These are phyloP conservation scores for Drosophila murphyi DNA, from an alignment of 1,140 invertebrate genomes.

Conservation along the genomic window DNA sequence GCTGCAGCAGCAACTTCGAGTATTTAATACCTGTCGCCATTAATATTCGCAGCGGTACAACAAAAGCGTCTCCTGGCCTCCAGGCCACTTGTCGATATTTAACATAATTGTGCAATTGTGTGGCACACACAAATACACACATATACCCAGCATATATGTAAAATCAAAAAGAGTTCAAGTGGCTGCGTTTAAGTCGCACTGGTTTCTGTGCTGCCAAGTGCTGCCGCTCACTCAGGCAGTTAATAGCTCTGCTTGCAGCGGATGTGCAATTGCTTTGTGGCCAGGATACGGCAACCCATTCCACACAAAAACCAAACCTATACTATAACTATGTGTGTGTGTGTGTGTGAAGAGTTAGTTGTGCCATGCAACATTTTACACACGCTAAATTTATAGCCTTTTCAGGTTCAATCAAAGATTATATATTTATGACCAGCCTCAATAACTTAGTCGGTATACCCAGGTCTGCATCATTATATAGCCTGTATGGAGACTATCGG, in stretches of 20 bases:
- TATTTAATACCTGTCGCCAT: conserved; percentile 70
- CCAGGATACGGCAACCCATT: not conserved
- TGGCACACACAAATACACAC: conserved; percentile 18
- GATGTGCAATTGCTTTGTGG: conserved; percentile 68
- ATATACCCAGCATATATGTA: conserved; percentile 15
- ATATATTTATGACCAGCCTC: too few species aligned
- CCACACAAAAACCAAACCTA: too few species aligned
- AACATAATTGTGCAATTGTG: conserved; percentile 81
- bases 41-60: conserved; percentile 53
- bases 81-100: conserved; percentile 77
- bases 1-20: conserved; percentile 47
- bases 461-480: too few species aligned
- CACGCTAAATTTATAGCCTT: too few species aligned
- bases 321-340: too few species aligned
- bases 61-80: conserved; percentile 55
- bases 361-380: too few species aligned
- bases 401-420: too few species aligned
- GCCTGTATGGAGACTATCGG: too few species aligned
- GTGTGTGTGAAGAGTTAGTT: too few species aligned
- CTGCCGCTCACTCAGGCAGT: conserved; percentile 56
- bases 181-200: conserved; percentile 63
- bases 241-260: conserved; percentile 53
- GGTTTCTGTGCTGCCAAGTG: conserved; percentile 38
- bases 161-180: conserved; percentile 82
- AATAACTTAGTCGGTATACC: too few species aligned